Evolutionary conservation across 2,888 invertebrate genomes (phyloP), one percentile per base, ranked within the genome.

Genomic region (Epistrophe eligans): DNA sequence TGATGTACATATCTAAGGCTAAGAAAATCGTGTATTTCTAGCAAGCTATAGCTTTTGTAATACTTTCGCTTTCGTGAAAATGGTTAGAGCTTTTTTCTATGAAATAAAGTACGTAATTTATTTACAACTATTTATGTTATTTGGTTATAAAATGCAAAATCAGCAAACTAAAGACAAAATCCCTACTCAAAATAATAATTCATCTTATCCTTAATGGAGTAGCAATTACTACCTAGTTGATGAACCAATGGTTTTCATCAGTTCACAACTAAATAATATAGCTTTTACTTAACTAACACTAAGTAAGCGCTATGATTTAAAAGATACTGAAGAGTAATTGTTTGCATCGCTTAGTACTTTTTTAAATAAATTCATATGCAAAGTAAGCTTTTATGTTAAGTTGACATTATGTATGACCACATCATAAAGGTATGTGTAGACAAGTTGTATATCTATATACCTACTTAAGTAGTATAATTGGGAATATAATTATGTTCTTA

Each of bases 51-150:
- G 79, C 79, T 79, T 87, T 82, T 52, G 71, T 62, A 66, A 77
- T 77, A 87, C 87, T 87, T 87, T 87, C 87, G 82, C 87, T 82
- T 83, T 79, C 79, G 38, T 67, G 58, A 35, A 67, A 67, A 70
- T 58, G 11, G 38, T 50, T 15, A 60, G 45, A 87, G 87, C 83
- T 87, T 87, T 87, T 80, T 76, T 72, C 50, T 32, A 55, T 32
- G 50, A 24, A 80, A 72, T 73, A 60, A 70, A 55, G 24, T 40
- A 17, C 0, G 10, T 57, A 73, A 70, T 77, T 64, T 70, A 64
- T 72, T 62, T 70, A 32, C 32, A 17, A 11, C 3, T 10, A n/a
- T 40, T 43, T 66, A 38, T 71, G 38, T 66, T 71, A 70, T 57
- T 57, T 45, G 76, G 45, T 52, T 58, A 76, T 70, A 2, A 58